These are phyloP conservation scores for Drosophila neonasuta DNA, from an alignment of 2,888 invertebrate genomes.

Conservation along the genomic window DNA sequence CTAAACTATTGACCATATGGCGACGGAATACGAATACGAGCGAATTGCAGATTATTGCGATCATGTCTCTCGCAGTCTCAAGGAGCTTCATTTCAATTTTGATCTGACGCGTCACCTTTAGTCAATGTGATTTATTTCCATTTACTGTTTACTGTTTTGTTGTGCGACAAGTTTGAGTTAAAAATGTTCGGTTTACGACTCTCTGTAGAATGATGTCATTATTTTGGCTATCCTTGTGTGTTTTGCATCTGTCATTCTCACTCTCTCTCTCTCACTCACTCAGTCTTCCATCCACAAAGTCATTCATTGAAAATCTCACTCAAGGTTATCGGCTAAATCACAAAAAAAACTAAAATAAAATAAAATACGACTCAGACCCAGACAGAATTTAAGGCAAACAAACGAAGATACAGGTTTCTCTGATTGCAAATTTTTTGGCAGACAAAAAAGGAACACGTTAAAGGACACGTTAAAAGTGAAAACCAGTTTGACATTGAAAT, in stretches of 20 bases:
- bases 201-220: constrained; percentile 59
- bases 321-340: constrained; percentile 71
- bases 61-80: constrained; percentile 15
- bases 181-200: constrained; percentile 38
- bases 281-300: constrained; percentile 34
- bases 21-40: constrained; percentile 1
- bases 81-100: constrained; percentile 17
- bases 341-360: constrained; percentile 35
- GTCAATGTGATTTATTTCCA: constrained; percentile 56
- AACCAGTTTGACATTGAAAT: constrained; percentile 71
- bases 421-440: constrained; percentile 26
- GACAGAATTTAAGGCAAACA: constrained; percentile 24
- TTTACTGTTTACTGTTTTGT: constrained; percentile 7
- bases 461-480: constrained; percentile 72
- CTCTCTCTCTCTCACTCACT: constrained; percentile 35
- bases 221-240: constrained; percentile 63
- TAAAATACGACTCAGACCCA: constrained; percentile 11
- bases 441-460: constrained; percentile 60
- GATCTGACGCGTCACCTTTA: constrained; percentile 30
- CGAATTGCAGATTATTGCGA: constrained; percentile 9
- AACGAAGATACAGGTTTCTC: constrained; percentile 41
- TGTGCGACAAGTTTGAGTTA: constrained; percentile 17
- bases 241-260: constrained; percentile 61
- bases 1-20: constrained; percentile 66
- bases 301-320: constrained; percentile 68